Base-by-base conservation (phyloP, 92 coral and sea anemone species). In the Palythoa caribaeorum region DNA sequence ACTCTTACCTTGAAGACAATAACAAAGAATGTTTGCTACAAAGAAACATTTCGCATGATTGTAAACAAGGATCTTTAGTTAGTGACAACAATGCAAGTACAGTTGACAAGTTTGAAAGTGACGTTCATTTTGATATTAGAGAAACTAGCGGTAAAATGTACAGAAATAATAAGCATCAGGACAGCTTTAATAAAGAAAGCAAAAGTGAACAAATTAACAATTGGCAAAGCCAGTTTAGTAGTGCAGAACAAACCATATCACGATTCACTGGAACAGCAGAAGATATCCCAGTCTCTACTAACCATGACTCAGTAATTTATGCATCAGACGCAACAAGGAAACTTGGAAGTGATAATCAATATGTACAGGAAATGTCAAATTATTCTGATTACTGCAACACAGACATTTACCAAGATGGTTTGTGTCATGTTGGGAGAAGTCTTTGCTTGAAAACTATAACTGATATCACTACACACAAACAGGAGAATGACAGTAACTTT, bases 121-220 rank as follows among this genome's bases (percentile, higher is more conserved):
- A 63, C 20, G 76, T 90, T 5, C 59, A 83, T 75, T 80, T 88
- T 0, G 53, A 35, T 69, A 79, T 87, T 78, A 65, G 65, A 53
- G 65, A 91, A 59, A 11, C 68, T 9, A 84, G 83, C 16, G 28
- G 52, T 63, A 73, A 79, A 44, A 69, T 44, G 15, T 83, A 88
- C 85, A 62, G 85, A 51, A 16, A 16, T 71, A 76, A 57, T 2
- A 51, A 73, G 51, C 38, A 76, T 28, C 55, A 66, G 0, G 55
- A 60, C 50, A 84, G 21, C 20, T 83, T 39, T 21, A 36, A 54
- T n/a, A 73, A 47, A 16, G 19, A 48, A 15, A 59, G 65, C 38
- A 37, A 47, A 11, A 81, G 19, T 20, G 57, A 15, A 14, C 73
- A 65, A 66, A 36, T 19, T 79, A 21, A 13, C 2, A 48, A 36